These are phyloP conservation scores for Drosophila anomelani DNA, from an alignment of 2,888 invertebrate species.

Conservation along the genomic window DNA sequence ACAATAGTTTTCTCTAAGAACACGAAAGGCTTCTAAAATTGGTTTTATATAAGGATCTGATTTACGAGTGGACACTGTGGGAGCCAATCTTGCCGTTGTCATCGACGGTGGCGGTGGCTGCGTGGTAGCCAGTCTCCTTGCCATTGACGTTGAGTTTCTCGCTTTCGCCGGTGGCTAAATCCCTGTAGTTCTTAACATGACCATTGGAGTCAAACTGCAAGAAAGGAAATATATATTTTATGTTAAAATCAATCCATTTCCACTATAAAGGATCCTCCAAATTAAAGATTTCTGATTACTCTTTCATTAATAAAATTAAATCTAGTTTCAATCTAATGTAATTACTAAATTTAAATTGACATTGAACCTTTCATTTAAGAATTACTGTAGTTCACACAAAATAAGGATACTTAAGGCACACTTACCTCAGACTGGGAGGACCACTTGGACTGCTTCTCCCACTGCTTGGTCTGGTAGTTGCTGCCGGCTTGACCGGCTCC, in stretches of 20 bases:
- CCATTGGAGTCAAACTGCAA: slow-evolving; percentile 82
- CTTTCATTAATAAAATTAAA: background rate
- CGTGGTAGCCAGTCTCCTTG: slow-evolving; percentile 85
- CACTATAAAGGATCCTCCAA: background rate
- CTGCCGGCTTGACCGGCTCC: slow-evolving; percentile 49
- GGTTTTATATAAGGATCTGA: background rate
- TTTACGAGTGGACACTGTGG: slow-evolving; percentile 85
- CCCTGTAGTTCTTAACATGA: slow-evolving; percentile 82
- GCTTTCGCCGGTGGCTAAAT: slow-evolving; percentile 83
- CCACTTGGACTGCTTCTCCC: slow-evolving; percentile 85
- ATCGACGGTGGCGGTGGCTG: slow-evolving; percentile 87
- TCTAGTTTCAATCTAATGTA: background rate
- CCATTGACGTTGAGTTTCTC: slow-evolving; percentile 86
- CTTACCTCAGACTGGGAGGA: slow-evolving; percentile 83
- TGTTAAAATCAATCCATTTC: background rate
- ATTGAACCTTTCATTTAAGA: too few species aligned
- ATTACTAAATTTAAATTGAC: too few species aligned
- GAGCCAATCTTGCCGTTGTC: slow-evolving; percentile 88
- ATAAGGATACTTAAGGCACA: background rate
- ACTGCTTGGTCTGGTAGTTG: slow-evolving; percentile 81
- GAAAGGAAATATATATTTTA: background rate
- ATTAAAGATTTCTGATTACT: background rate
- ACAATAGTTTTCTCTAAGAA: slow-evolving; percentile 21
- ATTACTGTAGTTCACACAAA: background rate
- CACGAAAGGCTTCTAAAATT: slow-evolving; percentile 24